A percentile compares a stretch with the other conserved stretches of the same genome.
These are phyloP conservation scores for Brachyalestes nurse DNA, from an alignment of 2,797 vertebrate genomes.

Conservation along the genomic window DNA sequence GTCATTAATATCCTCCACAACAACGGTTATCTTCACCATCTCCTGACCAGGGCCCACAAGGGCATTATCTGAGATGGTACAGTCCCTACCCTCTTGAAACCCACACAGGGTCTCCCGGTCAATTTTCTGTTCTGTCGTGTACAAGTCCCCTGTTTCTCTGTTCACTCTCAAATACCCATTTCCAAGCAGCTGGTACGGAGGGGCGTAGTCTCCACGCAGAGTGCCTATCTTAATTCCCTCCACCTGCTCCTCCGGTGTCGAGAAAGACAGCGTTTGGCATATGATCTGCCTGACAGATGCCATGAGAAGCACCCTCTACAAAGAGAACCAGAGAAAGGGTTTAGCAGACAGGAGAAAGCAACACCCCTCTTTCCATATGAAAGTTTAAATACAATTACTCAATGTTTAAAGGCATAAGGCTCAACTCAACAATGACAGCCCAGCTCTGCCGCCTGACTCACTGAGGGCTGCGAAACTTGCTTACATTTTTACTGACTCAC, in stretches of 20 bases:
- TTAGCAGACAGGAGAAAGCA: constrained; percentile 15
- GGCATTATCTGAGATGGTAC: constrained; percentile 70
- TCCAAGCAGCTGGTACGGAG: constrained; percentile 75
- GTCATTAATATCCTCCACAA: constrained; percentile 82
- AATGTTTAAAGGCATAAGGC: constrained; percentile 15
- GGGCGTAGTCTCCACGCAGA: constrained; percentile 65
- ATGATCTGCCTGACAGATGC: constrained; percentile 67
- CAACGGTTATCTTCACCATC: constrained; percentile 74
- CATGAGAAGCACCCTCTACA: constrained; percentile 72
- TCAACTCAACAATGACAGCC: constrained; percentile 9
- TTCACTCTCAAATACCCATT: constrained; percentile 72
- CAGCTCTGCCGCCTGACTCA: background rate
- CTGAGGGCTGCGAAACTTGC: background rate
- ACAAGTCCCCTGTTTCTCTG: constrained; percentile 71
- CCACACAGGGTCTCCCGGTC: constrained; percentile 79
- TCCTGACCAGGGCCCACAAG: constrained; percentile 70
- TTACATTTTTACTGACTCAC: background rate
- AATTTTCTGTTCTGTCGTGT: constrained; percentile 71
- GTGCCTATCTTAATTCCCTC: constrained; percentile 71
- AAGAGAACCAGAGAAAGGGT: constrained; percentile 52
- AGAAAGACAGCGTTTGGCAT: constrained; percentile 66
- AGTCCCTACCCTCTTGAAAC: constrained; percentile 65
- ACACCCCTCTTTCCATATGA: constrained; percentile 46
- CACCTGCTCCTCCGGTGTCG: constrained; percentile 71
- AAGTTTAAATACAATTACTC: constrained; percentile 46